Conservation (phyloP, 2,888 invertebrate species). For the Tenthredo mesomela region DNA sequence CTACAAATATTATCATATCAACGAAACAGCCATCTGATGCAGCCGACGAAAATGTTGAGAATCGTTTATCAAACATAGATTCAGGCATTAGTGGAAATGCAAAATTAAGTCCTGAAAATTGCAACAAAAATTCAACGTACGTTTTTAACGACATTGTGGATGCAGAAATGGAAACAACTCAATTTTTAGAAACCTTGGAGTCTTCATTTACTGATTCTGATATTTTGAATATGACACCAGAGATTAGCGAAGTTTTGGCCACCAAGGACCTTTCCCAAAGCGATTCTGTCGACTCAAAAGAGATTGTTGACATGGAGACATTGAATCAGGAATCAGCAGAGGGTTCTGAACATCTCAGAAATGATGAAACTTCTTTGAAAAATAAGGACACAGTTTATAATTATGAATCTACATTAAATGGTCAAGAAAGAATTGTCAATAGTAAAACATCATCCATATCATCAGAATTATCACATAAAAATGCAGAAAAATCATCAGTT, state of each 20-base stretch:
- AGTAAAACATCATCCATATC: conserved; percentile 33
- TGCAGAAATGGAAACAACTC: conserved; percentile 45
- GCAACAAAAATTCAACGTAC: conserved; percentile 18
- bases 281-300: conserved; percentile 32
- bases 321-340: conserved; percentile 31
- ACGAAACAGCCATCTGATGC: background rate
- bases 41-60: background rate
- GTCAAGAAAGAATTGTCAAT: conserved; percentile 3
- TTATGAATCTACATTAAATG: conserved; percentile 17
- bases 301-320: conserved; percentile 42
- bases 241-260: conserved; percentile 43
- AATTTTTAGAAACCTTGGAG: conserved; percentile 46
- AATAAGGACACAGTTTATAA: background rate
- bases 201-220: conserved; percentile 52
- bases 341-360: background rate
- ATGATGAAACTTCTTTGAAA: background rate
- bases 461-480: conserved; percentile 18
- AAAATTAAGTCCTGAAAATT: conserved; percentile 11
- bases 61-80: background rate
- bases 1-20: background rate
- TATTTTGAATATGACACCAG: conserved; percentile 31
- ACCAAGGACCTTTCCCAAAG: conserved; percentile 12
- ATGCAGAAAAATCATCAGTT: conserved; percentile 35
- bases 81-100: background rate
- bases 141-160: conserved; percentile 24